These are phyloP conservation scores for Flexamia atlantica DNA, from an alignment of 2,888 invertebrate genomes.

Conservation along the genomic window DNA sequence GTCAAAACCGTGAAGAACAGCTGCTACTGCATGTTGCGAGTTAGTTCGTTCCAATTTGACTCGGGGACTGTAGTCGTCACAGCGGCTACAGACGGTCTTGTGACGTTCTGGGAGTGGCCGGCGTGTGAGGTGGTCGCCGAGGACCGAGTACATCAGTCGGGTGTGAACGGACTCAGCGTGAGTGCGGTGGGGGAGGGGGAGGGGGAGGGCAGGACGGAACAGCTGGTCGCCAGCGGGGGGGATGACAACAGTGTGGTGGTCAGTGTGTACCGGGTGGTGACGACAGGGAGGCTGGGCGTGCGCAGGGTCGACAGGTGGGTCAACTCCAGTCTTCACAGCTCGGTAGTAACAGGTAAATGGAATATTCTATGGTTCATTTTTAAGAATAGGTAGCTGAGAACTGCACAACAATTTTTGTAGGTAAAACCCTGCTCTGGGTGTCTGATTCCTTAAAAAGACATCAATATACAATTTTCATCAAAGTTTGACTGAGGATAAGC, in stretches of 20 bases:
- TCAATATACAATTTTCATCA: too few species aligned
- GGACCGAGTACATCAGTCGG: conserved; percentile 83
- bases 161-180: conserved; percentile 83
- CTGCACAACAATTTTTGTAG: background rate
- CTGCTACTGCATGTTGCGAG: conserved; percentile 64
- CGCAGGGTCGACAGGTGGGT: background rate
- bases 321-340: conserved; percentile 18
- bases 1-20: conserved; percentile 55
- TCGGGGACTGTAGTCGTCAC: conserved; percentile 75
- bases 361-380: too few species aligned
- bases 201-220: conserved; percentile 73
- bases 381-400: background rate
- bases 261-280: conserved; percentile 61
- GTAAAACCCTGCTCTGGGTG: background rate
- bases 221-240: conserved; percentile 85
- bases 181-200: conserved; percentile 73
- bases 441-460: background rate
- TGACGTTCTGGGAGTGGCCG: conserved; percentile 81
- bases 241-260: conserved; percentile 84
- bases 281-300: background rate
- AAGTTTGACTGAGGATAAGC: too few species aligned
- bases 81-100: conserved; percentile 84
- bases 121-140: conserved; percentile 71
- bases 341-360: conserved; percentile 43
- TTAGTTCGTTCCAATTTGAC: conserved; percentile 48